Base-by-base conservation (phyloP, 2,888 invertebrate genomes). In the Geophilus truncorum region DNA sequence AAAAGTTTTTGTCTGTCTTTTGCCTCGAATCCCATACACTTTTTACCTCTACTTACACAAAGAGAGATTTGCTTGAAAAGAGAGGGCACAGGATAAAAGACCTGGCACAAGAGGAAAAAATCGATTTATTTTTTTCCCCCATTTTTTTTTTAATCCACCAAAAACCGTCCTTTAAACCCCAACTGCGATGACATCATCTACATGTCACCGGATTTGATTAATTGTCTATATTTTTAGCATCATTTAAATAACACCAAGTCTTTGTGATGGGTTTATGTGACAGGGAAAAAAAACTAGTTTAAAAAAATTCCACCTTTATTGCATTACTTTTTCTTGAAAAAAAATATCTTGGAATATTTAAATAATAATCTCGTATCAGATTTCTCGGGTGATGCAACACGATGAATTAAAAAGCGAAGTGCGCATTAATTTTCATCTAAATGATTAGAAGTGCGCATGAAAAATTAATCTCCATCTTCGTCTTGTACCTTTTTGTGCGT, bases 221-320 rank as follows among this genome's bases (percentile, higher is more conserved):
- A 62, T 62, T 62, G 25, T 62, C 62, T 28, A 62, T 62, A 62
- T 62, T 62, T 62, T 62, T 62, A 62, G 62, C 62, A 62, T 62
- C 62, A 62, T 62, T 62, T 62, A 62, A 62, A 62, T 62, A 62
- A 62, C 62, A 62, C 62, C 12, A 1, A 23, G 1, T 6, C 23
- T 28, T 62, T 62, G 62, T 62, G 62, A 62, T 25, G 62, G 28
- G 62, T 62, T 62, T 62, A 62, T 62, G 21, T 10, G 10, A 62
- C 62, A 62, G 45, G 45, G 18, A 45, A 45, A 62, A 62, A 23
- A 62, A 62, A 23, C 9, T 23, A 25, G 28, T 25, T 62, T 45
- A 15, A 45, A 45, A 45, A 45, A 15, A 15, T 5, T 45, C 5
- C n/a, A 45, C 45, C 45, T 15, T 45, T 45, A 45, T 45, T 45